Evolutionary conservation across 2,797 vertebrate species (phyloP).

Genomic region (Notolabrus celidotus): DNA sequence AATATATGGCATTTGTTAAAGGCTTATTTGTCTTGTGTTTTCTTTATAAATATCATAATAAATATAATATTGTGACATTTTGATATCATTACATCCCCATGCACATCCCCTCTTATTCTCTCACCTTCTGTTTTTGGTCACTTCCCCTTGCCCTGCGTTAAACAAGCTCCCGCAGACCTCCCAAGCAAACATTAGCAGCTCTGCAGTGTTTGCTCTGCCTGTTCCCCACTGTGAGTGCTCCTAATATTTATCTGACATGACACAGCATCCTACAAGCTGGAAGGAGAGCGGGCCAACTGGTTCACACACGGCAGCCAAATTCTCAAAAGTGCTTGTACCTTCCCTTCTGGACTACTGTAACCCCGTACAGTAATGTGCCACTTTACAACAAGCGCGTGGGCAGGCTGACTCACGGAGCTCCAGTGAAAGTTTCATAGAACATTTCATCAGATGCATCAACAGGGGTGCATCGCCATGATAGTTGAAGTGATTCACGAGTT

Average conservation of each 20-base stretch:
- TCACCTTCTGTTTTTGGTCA: neutral
- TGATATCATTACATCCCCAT: too few species aligned
- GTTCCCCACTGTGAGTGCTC: constrained; percentile 11
- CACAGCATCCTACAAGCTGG: constrained; percentile 43
- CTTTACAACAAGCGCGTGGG: constrained; percentile 40
- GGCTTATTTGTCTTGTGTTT: too few species aligned
- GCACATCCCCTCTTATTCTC: neutral
- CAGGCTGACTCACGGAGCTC: constrained; percentile 59
- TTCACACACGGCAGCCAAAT: constrained; percentile 45
- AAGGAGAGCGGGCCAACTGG: constrained; percentile 43
- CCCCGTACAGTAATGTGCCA: constrained; percentile 32
- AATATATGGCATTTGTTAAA: too few species aligned
- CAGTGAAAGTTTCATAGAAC: constrained; percentile 27
- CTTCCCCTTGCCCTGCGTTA: neutral
- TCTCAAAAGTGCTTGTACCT: constrained; percentile 22
- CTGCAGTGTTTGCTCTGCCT: constrained; percentile 10
- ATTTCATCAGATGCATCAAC: constrained; percentile 21
- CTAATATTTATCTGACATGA: constrained; percentile 39
- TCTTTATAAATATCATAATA: too few species aligned
- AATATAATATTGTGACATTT: too few species aligned
- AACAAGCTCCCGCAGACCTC: constrained; percentile 4
- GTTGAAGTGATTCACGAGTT: constrained; percentile 51
- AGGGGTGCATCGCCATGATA: constrained; percentile 8
- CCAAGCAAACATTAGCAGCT: constrained; percentile 24
- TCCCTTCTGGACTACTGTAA: constrained; percentile 43